Evolutionary conservation across 2,888 invertebrate genomes (phyloP).

Genomic region (Stenichneumon culpator): DNA sequence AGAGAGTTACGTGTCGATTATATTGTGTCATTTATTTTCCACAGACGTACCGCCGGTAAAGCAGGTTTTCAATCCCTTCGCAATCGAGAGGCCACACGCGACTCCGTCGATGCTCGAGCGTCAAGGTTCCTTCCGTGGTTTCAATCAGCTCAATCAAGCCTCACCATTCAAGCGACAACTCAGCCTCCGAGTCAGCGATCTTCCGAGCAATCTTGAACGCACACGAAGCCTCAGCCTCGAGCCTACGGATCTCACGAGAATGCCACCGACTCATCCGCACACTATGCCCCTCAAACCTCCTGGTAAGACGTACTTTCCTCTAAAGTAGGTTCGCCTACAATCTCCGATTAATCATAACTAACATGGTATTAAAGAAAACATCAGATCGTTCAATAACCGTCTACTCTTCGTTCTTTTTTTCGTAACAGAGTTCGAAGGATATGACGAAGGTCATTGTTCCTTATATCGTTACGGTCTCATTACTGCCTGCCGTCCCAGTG

Average conservation of each 20-base stretch:
- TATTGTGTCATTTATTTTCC: background rate
- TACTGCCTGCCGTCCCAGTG: slow-evolving; percentile 74
- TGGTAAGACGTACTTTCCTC: slow-evolving; percentile 77
- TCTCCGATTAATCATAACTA: background rate
- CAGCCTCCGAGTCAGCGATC: slow-evolving; percentile 96
- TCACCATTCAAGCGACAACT: slow-evolving; percentile 98
- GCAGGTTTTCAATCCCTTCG: slow-evolving; percentile 94
- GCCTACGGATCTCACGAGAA: slow-evolving; percentile 83
- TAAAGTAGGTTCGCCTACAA: background rate
- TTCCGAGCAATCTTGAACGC: slow-evolving; percentile 97
- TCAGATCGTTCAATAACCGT: slow-evolving; percentile 70
- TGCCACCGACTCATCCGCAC: slow-evolving; percentile 82
- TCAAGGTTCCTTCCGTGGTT: slow-evolving; percentile 97
- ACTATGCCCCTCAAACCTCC: slow-evolving; percentile 84
- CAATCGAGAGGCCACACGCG: slow-evolving; percentile 98
- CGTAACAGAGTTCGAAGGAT: slow-evolving; percentile 83
- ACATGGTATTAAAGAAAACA: background rate
- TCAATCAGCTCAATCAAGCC: slow-evolving; percentile 92
- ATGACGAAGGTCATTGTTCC: slow-evolving; percentile 84
- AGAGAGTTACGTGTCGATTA: background rate
- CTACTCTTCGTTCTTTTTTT: slow-evolving; percentile 75
- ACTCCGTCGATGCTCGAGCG: slow-evolving; percentile 97
- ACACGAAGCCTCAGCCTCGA: slow-evolving; percentile 86
- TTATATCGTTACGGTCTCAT: slow-evolving; percentile 66
- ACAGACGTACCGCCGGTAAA: slow-evolving; percentile 86